These are phyloP conservation scores for Thymelicus sylvestris DNA, from an alignment of 2,888 invertebrate genomes.

Conservation along the genomic window DNA sequence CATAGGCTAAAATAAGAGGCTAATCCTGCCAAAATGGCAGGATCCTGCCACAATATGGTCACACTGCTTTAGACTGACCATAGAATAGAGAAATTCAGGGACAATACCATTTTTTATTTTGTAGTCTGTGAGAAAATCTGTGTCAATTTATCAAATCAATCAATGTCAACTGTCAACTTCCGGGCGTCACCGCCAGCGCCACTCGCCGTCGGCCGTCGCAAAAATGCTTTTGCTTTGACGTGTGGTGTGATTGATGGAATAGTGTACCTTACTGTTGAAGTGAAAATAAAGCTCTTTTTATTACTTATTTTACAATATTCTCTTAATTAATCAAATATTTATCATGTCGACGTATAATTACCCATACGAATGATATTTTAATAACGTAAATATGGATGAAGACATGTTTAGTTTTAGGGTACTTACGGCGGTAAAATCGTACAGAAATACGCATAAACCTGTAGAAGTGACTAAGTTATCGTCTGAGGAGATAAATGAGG, in stretches of 20 bases:
- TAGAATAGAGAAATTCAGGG: too few relatives aligned
- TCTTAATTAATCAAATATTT: not conserved
- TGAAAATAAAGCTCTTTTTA: not conserved
- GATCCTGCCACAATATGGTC: too few relatives aligned
- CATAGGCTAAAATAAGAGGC: too few relatives aligned
- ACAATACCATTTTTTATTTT: too few relatives aligned
- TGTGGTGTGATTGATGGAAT: constrained; percentile 7
- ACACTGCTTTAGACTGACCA: too few relatives aligned
- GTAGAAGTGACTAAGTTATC: not conserved
- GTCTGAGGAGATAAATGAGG: not conserved
- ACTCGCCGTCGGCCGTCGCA: too few relatives aligned
- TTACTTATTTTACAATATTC: not conserved
- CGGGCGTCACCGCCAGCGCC: constrained; percentile 13
- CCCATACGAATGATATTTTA: not conserved
- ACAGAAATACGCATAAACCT: constrained; percentile 17
- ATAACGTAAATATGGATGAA: constrained; percentile 19
- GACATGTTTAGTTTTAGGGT: constrained; percentile 2
- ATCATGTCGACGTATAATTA: not conserved
- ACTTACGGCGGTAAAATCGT: constrained; percentile 32
- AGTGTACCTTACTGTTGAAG: not conserved
- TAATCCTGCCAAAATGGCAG: too few relatives aligned
- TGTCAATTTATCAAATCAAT: too few relatives aligned
- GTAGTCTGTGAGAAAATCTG: too few relatives aligned
- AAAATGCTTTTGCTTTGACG: constrained; percentile 19
- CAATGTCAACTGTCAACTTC: constrained; percentile 12